Evolutionary conservation across 2,797 vertebrate species (phyloP).

Genomic region (Acanthurus leucopareius): DNA sequence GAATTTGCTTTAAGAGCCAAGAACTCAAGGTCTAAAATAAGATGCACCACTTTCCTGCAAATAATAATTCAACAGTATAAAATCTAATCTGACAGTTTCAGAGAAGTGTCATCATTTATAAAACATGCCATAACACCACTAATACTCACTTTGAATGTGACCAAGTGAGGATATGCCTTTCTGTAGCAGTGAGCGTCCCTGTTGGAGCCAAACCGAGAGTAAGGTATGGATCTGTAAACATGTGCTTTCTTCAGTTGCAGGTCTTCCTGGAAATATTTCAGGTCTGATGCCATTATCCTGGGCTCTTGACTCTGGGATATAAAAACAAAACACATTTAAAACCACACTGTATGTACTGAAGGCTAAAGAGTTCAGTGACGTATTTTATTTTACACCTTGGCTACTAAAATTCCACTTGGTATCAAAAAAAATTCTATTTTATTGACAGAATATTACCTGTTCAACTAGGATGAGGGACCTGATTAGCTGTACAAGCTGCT

Average conservation of each 20-base stretch:
- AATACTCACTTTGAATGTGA: slow-evolving; percentile 82
- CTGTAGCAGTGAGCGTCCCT: slow-evolving; percentile 86
- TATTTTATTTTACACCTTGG: not conserved
- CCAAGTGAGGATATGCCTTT: slow-evolving; percentile 84
- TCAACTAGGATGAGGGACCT: slow-evolving; percentile 80
- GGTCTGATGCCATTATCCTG: slow-evolving; percentile 62
- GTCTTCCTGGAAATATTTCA: slow-evolving; percentile 84
- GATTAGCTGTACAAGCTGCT: slow-evolving; percentile 82
- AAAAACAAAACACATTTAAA: not conserved
- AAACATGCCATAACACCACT: not conserved
- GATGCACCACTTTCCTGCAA: not conserved
- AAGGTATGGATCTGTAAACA: slow-evolving; percentile 84
- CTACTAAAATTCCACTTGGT: not conserved
- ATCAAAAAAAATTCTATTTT: no score
- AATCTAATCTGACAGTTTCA: not conserved
- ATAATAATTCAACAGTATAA: not conserved
- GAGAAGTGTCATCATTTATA: not conserved
- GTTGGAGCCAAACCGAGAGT: slow-evolving; percentile 85
- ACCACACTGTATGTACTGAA: not conserved
- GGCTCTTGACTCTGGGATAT: slow-evolving; percentile 71
- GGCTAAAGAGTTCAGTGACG: not conserved
- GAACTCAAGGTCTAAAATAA: not conserved
- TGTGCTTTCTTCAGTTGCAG: slow-evolving; percentile 83
- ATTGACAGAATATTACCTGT: slow-evolving; percentile 60
- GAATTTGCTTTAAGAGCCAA: not conserved